phyloP scores from a whole-genome alignment of 2,888 invertebrate genomes.

The Scaptodrosophila latifasciaeformis region DNA sequence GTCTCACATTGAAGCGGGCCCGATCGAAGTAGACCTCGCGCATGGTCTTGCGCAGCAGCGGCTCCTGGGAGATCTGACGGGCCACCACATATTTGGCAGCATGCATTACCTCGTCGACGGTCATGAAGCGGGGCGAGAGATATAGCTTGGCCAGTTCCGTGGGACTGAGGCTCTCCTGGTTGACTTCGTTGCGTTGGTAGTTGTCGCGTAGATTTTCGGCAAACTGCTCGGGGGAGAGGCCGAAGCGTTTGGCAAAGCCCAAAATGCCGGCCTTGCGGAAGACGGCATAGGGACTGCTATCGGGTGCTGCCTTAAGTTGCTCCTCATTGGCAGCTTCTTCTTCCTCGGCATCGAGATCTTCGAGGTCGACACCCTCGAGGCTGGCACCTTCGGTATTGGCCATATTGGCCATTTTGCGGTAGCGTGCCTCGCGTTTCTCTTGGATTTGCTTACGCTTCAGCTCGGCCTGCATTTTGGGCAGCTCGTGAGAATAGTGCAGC shows the following conservation, averaged over 20 bases:
- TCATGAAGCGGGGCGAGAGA: constrained; percentile 80
- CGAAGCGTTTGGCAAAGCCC: constrained; percentile 92
- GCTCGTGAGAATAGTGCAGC: constrained; percentile 90
- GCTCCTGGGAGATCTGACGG: constrained; percentile 93
- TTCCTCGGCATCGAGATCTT: constrained; percentile 82
- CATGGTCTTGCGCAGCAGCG: constrained; percentile 88
- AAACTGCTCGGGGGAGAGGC: constrained; percentile 94
- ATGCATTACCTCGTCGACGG: constrained; percentile 88
- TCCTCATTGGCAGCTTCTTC: constrained; percentile 79
- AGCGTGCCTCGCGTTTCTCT: constrained; percentile 63
- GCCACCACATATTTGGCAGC: constrained; percentile 97
- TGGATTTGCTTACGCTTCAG: constrained; percentile 79
- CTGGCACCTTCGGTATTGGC: neutral
- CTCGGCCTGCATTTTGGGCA: constrained; percentile 88
- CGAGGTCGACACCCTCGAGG: constrained; percentile 67
- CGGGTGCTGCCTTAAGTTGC: constrained; percentile 87
- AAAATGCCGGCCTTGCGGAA: constrained; percentile 90
- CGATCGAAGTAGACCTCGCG: constrained; percentile 91
- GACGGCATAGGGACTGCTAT: constrained; percentile 91
- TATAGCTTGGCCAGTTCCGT: constrained; percentile 87
- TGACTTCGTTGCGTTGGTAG: constrained; percentile 95
- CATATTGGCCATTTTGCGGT: too few species aligned
- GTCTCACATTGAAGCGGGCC: constrained; percentile 86
- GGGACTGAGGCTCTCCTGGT: constrained; percentile 92
- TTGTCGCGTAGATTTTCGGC: constrained; percentile 97